Conservation (phyloP, 2,888 invertebrate genomes). For the Aporophyla nigra region DNA sequence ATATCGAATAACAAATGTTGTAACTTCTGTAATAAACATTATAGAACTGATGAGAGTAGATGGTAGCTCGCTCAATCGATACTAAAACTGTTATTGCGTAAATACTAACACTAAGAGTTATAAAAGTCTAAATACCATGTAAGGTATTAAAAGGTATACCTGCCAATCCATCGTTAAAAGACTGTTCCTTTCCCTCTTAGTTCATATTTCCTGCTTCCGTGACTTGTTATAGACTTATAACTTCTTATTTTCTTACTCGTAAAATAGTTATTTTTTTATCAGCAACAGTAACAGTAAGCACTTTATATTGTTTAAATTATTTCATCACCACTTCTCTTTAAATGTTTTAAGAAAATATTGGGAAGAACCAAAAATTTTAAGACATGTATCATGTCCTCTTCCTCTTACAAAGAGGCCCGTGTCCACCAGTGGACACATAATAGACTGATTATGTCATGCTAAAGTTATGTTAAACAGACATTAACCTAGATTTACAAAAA, state of each 20-base stretch:
- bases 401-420: neutral
- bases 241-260: neutral
- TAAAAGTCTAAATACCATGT: neutral
- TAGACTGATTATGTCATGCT: no score
- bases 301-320: no score
- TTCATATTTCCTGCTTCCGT: constrained; percentile 25
- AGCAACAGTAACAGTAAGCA: no score
- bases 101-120: neutral
- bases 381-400: neutral
- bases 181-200: constrained; percentile 27
- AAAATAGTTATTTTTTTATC: no score
- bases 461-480: constrained; percentile 16
- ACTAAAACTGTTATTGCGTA: neutral
- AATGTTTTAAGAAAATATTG: no score
- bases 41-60: neutral
- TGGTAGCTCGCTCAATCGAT: neutral
- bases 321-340: no score
- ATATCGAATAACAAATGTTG: neutral
- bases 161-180: constrained; percentile 21
- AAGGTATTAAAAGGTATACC: constrained; percentile 9
- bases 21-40: neutral
- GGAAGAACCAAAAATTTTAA: no score
- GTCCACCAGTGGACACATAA: neutral
- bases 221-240: neutral
- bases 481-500: constrained; percentile 47